Conservation (phyloP, 2,113 vertebrate species). For the Misgurnus anguillicaudatus region DNA sequence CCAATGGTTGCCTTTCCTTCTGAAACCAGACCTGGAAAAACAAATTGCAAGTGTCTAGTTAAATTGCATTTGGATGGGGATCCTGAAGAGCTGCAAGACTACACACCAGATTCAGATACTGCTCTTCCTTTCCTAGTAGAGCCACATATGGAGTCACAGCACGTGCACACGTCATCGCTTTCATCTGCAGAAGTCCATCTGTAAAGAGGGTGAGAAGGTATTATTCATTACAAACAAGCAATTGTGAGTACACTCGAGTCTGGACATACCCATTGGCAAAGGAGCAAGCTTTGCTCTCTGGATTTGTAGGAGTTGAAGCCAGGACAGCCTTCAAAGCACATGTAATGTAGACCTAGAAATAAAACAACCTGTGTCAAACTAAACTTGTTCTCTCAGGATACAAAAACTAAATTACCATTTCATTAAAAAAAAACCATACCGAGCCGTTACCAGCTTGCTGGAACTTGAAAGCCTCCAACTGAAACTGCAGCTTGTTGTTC, state of each 20-base stretch:
- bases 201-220: no score
- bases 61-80: no score
- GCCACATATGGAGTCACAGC: slow-evolving; percentile 46
- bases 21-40: background rate
- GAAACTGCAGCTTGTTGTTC: slow-evolving; percentile 27
- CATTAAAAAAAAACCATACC: no score
- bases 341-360: slow-evolving; percentile 27
- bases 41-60: background rate
- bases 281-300: background rate
- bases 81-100: no score
- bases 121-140: background rate
- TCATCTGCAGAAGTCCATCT: slow-evolving; percentile 49
- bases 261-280: background rate
- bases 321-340: slow-evolving; percentile 24
- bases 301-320: background rate
- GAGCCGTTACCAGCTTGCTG: background rate
- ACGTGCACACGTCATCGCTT: slow-evolving; percentile 30
- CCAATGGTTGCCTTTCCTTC: slow-evolving; percentile 1
- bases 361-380: no score
- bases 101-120: background rate
- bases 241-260: no score
- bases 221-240: no score
- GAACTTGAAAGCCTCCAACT: slow-evolving; percentile 48
- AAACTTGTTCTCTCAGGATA: no score
- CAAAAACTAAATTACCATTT: no score